Evolutionary conservation across 2,113 vertebrate genomes (phyloP), one percentile per base, ranked within the genome.

Genomic region (Pangasianodon gigas): DNA sequence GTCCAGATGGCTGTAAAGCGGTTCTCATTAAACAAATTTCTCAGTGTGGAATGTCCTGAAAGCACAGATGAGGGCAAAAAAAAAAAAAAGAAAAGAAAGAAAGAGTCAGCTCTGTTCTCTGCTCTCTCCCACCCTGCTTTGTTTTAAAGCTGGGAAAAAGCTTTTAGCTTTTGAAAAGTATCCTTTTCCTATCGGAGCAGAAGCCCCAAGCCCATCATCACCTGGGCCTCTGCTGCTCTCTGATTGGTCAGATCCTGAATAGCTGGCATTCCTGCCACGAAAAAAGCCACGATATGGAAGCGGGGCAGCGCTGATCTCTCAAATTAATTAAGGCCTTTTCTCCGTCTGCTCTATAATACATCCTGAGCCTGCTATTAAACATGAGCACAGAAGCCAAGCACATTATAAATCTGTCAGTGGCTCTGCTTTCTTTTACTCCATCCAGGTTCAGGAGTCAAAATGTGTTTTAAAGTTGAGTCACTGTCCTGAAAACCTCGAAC

Each of bases 121-220:
- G 92, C 94, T 94, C 93, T 93, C 93, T 74, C 84, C 26, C 80
- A 93, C 91, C 85, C 56, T 84, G 93, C 94, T 96, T 95, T 96
- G 95, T 96, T 95, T 96, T 95, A 95, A 94, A 96, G 95, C 93
- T 92, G 94, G 93, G 90, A 94, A 89, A 75, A 96, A 95, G 95
- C 95, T 96, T 96, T 96, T 96, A 96, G 96, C 96, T 96, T 96
- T 96, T 96, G 95, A 96, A 96, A 96, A 95, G 95, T 96, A 96
- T 96, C 95, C 95, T 96, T 96, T 95, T 95, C 94, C 96, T 95
- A 96, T 94, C 96, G 92, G 89, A 92, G 92, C 92, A 91, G 77
- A 89, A 75, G 92, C 93, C 89, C 93, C 92, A 91, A 92, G 91
- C 94, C 95, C 96, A 94, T 97, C 96, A 96, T 96, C 96, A 97